Conservation (phyloP, 2,797 vertebrate species). For the Sebastes goodei region DNA sequence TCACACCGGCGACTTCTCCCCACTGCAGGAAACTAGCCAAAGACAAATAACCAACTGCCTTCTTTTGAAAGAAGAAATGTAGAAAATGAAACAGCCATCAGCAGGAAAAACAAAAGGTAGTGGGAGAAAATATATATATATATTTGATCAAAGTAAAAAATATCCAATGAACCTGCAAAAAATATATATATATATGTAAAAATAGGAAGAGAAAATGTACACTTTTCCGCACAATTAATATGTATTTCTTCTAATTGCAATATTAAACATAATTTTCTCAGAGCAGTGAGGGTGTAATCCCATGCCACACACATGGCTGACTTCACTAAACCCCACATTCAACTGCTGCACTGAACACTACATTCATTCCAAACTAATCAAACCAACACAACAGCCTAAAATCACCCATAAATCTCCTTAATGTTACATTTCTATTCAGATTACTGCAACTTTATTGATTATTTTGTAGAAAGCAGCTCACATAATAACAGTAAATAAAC, state of each 20-base stretch:
- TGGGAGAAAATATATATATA: background rate
- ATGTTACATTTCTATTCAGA: constrained; percentile 22
- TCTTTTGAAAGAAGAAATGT: constrained; percentile 31
- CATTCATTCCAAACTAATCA: constrained; percentile 27
- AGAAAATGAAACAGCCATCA: background rate
- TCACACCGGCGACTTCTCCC: constrained; percentile 74
- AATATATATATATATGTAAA: background rate
- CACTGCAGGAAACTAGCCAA: constrained; percentile 66
- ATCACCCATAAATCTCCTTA: background rate
- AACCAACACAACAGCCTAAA: background rate
- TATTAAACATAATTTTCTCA: background rate
- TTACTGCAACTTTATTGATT: constrained; percentile 15
- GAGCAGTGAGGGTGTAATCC: background rate
- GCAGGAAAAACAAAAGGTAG: background rate
- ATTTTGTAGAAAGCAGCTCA: constrained; percentile 13
- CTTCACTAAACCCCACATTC: background rate
- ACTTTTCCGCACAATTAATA: background rate
- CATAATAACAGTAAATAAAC: constrained; percentile 11
- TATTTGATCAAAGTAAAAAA: background rate
- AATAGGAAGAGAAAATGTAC: background rate
- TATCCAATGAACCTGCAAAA: background rate
- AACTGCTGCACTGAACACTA: background rate
- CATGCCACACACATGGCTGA: constrained; percentile 1
- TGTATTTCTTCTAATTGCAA: background rate
- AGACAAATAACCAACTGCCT: constrained; percentile 63